phyloP scores from a whole-genome alignment of 2,113 vertebrate species.

The Polyodon spathula region DNA sequence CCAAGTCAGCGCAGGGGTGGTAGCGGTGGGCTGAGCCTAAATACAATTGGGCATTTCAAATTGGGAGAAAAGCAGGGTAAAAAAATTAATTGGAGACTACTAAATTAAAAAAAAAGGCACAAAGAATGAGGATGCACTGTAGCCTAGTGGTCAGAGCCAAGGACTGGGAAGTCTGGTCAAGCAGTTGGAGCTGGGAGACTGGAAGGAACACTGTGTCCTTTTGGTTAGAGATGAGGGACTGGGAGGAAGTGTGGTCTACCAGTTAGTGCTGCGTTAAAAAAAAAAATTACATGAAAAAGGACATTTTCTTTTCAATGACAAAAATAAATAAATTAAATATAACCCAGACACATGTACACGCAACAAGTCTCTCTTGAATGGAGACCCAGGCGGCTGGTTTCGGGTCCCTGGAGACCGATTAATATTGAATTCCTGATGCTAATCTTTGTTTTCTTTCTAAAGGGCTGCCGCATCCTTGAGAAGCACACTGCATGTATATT shows the following conservation, averaged over 20 bases:
- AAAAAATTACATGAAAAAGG: conserved; percentile 7
- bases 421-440: conserved; percentile 54
- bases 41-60: too few species aligned
- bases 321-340: conserved; percentile 19
- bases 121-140: conserved; percentile 43
- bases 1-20: too few species aligned
- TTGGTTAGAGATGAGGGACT: conserved; percentile 28
- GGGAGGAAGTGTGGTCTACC: too few species aligned
- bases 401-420: conserved; percentile 50
- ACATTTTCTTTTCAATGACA: conserved; percentile 33
- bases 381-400: conserved; percentile 38
- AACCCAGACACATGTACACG: conserved; percentile 19
- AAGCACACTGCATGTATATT: conserved; percentile 41
- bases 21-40: too few species aligned
- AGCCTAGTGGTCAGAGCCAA: conserved; percentile 50
- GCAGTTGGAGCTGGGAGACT: too few species aligned
- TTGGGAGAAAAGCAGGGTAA: too few species aligned
- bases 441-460: conserved; percentile 53
- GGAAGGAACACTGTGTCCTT: too few species aligned
- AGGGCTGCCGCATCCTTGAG: conserved; percentile 45
- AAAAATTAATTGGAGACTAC: too few species aligned
- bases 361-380: conserved; percentile 48
- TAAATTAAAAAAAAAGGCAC: not conserved
- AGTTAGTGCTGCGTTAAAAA: too few species aligned
- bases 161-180: too few species aligned